Evolutionary conservation across 1,140 invertebrate genomes (phyloP), one percentile per base, ranked within the genome.

Genomic region (Pseudomyrmex dendroicus): DNA sequence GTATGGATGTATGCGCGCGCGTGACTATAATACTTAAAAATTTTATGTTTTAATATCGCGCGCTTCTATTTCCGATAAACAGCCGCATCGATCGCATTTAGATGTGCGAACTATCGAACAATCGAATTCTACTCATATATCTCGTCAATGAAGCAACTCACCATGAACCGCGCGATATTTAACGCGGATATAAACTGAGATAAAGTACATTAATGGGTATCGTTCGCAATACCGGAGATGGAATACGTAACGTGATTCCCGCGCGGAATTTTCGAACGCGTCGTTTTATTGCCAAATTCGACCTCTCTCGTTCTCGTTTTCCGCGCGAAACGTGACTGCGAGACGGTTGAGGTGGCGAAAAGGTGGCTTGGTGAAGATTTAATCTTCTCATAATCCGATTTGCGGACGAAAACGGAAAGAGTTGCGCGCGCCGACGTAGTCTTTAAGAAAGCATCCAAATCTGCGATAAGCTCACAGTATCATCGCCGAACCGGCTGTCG

Each of bases 351-450:
- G 44, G 78, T 15, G 66, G 20, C 64, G 25, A 78, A 46, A 17
- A 73, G 70, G 25, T 54, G 17, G 22, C 72, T 54, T 44, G 61
- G 52, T 64, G 73, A 56, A 61, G 66, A 67, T 82, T 88, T 84
- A 88, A 82, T 88, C 64, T 61, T 8, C 3, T 73, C 22, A 78
- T 84, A 88, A 88, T 87, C 72, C 66, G 83, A 88, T 82, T 86
- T 87, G 50, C 54, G 22, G 82, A 7, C 8, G 13, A 70, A 82
- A 84, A 64, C 22, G 63, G 70, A 73, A 35, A 73, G 74, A 63
- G 54, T 22, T 22, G 46, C 10, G 74, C 52, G 74, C 44, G 48
- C 54, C 44, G 48, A 44, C 52, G 68, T 52, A 66, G 35, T 77
- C 63, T 84, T 66, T 35, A 84, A 76, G 63, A 66, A 67, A 72